phyloP scores from a whole-genome alignment of 1,140 invertebrate species.

The Bradynema listronoti region DNA sequence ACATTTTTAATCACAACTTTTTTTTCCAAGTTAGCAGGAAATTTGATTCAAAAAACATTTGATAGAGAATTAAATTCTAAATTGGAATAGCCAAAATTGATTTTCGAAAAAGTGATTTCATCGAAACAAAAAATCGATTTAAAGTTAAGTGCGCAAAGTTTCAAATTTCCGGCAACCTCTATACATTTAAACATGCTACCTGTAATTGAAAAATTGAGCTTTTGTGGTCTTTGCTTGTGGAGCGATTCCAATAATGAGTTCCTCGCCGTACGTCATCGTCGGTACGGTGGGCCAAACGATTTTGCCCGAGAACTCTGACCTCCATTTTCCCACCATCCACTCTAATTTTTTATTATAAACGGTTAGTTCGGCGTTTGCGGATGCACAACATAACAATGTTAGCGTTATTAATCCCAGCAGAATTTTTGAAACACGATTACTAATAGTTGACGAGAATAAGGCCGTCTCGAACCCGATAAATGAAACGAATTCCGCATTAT shows the following conservation, averaged over 20 bases:
- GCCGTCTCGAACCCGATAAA: no score
- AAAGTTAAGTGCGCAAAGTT: background rate
- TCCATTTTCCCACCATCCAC: constrained; percentile 51
- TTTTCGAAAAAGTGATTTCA: no score
- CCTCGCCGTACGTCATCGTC: constrained; percentile 58
- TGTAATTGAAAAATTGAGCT: constrained; percentile 56
- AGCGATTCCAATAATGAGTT: constrained; percentile 51
- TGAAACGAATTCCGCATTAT: no score
- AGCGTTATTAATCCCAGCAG: no score
- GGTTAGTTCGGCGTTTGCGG: constrained; percentile 26
- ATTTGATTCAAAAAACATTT: no score
- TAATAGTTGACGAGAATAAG: no score
- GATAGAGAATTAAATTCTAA: no score
- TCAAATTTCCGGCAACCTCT: background rate
- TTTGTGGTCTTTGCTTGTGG: constrained; percentile 51
- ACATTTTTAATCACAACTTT: constrained; percentile 9
- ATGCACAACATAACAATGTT: no score
- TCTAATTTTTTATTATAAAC: constrained; percentile 25
- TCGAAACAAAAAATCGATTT: no score
- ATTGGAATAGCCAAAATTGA: no score
- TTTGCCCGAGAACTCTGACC: constrained; percentile 54
- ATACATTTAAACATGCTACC: constrained; percentile 35
- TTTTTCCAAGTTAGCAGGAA: background rate
- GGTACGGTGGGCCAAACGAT: constrained; percentile 57
- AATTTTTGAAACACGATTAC: no score